Conservation (phyloP, 2,888 invertebrate genomes). For the Diploptera punctata region DNA sequence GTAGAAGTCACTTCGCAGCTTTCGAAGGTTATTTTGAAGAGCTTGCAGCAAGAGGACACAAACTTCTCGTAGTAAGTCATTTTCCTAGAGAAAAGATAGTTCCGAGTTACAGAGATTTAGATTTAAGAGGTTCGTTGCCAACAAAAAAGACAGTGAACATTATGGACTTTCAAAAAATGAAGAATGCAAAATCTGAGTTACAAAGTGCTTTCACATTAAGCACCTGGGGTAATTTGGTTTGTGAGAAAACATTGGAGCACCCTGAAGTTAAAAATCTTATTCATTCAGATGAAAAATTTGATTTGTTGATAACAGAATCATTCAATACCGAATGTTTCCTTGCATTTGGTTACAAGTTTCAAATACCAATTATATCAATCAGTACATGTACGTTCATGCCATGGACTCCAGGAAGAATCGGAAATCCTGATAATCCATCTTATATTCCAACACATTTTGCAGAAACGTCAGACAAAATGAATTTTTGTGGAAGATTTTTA, state of each 20-base stretch:
- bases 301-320: slow-evolving; percentile 48
- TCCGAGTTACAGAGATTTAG: neutral
- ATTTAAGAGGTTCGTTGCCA: neutral
- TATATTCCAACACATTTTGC: slow-evolving; percentile 46
- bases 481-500: slow-evolving; percentile 46
- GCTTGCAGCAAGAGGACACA: neutral
- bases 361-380: slow-evolving; percentile 40
- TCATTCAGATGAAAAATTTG: slow-evolving; percentile 37
- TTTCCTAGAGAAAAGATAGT: neutral
- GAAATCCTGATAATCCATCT: slow-evolving; percentile 46
- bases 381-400: slow-evolving; percentile 42
- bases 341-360: slow-evolving; percentile 45
- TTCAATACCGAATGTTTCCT: slow-evolving; percentile 48
- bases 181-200: too few species aligned
- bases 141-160: neutral
- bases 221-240: neutral
- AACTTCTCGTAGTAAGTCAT: neutral
- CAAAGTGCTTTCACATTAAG: neutral
- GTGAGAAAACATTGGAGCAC: neutral
- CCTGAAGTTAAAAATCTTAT: slow-evolving; percentile 16
- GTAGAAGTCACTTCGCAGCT: neutral
- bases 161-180: too few species aligned
- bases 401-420: slow-evolving; percentile 40
- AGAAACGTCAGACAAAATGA: slow-evolving; percentile 46
- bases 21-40: neutral